Evolutionary conservation across 2,888 invertebrate species (phyloP), one percentile per base, ranked within the genome.

Genomic region (Notodonta dromedarius): DNA sequence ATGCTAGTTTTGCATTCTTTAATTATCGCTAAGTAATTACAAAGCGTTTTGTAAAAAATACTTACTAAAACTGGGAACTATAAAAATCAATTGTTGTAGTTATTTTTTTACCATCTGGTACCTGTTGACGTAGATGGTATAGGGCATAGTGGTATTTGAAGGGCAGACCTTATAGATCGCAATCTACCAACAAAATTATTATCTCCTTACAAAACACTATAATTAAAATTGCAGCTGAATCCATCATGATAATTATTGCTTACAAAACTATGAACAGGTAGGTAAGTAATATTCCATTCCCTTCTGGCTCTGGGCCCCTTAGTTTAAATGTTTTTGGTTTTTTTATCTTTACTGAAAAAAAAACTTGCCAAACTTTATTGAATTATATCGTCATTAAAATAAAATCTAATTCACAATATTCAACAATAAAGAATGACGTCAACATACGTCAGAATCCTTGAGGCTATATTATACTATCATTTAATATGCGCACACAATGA

Each of bases 251-350:
- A 46, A 46, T 48, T 48, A 48, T 48, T 48, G 4, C 11, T 48
- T 11, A n/a, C n/a, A 48, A 48, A 48, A 58, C 13, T 50, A 56
- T 63, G 14, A 14, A 46, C 56, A 48, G 12, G 32, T 46, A 62
- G 59, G 48, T 42, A 14, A 50, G 58, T 53, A 39, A 51, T 16
- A 58, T 35, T 35, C 35, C 2, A 35, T 35, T 6, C 7, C 7
- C 56, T 58, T 56, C 58, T 66, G 68, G 61, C 68, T 46, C 55
- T 66, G 65, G n/a, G n/a, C n/a, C 48, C n/a, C 56, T 58, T 51
- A 51, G 24, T 24, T 24, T 24, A 24, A 24, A 24, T 24, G 24
- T 24, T 24, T 24, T 24, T 50, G 2, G 40, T 7, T 40, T 40
- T 40, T 40, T 40, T 0, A 40, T 40, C 40, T 40, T 6, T 24